A percentile compares a stretch with the other conserved stretches of the same genome.
Evolutionary conservation across 2,113 vertebrate species (phyloP).

Genomic region (Semnornis frantzii): DNA sequence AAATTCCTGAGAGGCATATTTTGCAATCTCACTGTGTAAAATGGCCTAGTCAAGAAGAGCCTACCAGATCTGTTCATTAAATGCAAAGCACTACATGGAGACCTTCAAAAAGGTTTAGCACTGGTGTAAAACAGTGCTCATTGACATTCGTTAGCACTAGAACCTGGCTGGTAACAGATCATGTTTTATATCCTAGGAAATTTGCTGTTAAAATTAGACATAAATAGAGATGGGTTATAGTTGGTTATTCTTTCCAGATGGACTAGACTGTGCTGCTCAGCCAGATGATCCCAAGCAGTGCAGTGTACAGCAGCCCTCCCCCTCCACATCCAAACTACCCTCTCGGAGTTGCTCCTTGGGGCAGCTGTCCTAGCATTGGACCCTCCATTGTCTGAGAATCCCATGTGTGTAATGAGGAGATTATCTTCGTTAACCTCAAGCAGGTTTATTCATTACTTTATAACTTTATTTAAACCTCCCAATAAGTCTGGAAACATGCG

Average conservation of each 20-base stretch:
- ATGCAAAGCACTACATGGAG: not conserved
- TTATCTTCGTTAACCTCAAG: not conserved
- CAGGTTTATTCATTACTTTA: too few relatives aligned
- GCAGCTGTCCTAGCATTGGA: not conserved
- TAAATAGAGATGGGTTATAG: conserved; percentile 34
- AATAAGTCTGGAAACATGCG: not conserved
- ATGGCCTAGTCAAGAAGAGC: not conserved
- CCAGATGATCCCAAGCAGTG: not conserved
- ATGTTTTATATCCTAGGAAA: conserved; percentile 44
- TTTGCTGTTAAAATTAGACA: conserved; percentile 50
- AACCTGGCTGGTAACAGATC: conserved; percentile 19
- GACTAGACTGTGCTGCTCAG: not conserved
- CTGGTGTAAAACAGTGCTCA: not conserved
- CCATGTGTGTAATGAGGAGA: not conserved
- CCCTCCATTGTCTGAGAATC: not conserved
- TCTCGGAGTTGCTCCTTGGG: not conserved
- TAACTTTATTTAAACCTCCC: not conserved
- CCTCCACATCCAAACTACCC: not conserved
- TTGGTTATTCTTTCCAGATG: conserved; percentile 53
- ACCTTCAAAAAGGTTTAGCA: not conserved
- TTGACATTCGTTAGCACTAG: not conserved
- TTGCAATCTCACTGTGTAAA: not conserved
- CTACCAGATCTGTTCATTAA: conserved; percentile 2
- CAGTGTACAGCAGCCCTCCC: not conserved
- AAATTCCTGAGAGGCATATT: not conserved